Evolutionary conservation across 2,888 invertebrate genomes (phyloP), one percentile per base, ranked within the genome.

Genomic region (Rutpela maculata): DNA sequence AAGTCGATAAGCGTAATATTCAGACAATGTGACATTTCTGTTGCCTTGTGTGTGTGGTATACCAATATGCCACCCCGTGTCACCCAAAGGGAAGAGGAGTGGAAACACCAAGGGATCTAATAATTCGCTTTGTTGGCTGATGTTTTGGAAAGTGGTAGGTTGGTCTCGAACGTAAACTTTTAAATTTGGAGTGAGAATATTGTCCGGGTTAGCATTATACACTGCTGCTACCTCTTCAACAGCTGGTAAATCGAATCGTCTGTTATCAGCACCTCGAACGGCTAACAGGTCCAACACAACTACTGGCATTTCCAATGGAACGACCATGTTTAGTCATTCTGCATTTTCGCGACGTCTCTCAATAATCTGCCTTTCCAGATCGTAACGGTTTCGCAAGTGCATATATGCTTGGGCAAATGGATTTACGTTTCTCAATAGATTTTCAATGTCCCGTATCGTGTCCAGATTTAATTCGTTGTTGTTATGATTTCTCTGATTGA

Each of bases 1-100:
- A 6, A 78, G 3, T 10, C 78, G 50, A n/a, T 76, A 74, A 7
- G 73, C 19, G n/a, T 76, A 78, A 43, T 57, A 78, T 69, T 76
- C 63, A 1, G 70, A 57, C 9, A 76, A 65, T 0, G 38, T 15
- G 73, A 65, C 0, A 68, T 67, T 4, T 26, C 63, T 26, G 3
- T 15, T 26, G 35, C 63, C 1, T 35, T 35, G 1, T 4, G n/a
- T 11, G 35, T 31, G 4, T 26, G 12, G n/a, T 2, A 26, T 26
- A 35, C n/a, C 15, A 10, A 31, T 12, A 35, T n/a, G 12, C 63
- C 63, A 63, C 0, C 63, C 63, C 11, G 2, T 15, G 2, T 63
- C 63, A 1, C 63, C 63, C 0, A 15, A 10, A 1, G 35, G 63
- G 9, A 63, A 63, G 1, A 63, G 19, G 0, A 63, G 31, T 4